A percentile compares a stretch with the other conserved stretches of the same genome.
phyloP scores from a whole-genome alignment of 2,113 vertebrate genomes.

The Channa argus region DNA sequence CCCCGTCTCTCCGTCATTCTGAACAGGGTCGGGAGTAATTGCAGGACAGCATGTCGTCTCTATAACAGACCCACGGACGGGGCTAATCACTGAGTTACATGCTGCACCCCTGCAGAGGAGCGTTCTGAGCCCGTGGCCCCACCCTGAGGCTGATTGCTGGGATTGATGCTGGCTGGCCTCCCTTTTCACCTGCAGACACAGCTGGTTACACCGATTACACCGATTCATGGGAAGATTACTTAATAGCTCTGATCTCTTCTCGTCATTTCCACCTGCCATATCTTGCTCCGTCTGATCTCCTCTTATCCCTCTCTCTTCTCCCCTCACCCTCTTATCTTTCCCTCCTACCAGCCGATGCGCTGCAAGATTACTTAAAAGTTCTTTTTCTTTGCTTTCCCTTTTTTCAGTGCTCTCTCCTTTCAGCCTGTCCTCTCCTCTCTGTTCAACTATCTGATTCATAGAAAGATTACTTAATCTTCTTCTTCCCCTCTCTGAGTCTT shows the following conservation, averaged over 20 bases:
- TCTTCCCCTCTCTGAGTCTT: slow-evolving; percentile 38
- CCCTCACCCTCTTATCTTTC: slow-evolving; percentile 53
- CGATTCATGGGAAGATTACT: slow-evolving; percentile 75
- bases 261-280: slow-evolving; percentile 65
- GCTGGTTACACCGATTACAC: slow-evolving; percentile 78
- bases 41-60: slow-evolving; percentile 65
- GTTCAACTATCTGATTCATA: slow-evolving; percentile 51
- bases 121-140: slow-evolving; percentile 71
- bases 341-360: slow-evolving; percentile 55
- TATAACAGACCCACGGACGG: slow-evolving; percentile 49
- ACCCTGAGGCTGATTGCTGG: slow-evolving; percentile 74
- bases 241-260: slow-evolving; percentile 73
- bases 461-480: slow-evolving; percentile 35
- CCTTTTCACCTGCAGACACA: slow-evolving; percentile 76
- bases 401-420: slow-evolving; percentile 46
- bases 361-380: slow-evolving; percentile 62
- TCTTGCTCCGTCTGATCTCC: slow-evolving; percentile 61
- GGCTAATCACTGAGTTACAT: slow-evolving; percentile 73
- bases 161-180: slow-evolving; percentile 69
- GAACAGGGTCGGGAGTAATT: slow-evolving; percentile 61
- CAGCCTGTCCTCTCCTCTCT: slow-evolving; percentile 45
- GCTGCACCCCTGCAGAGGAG: slow-evolving; percentile 64
- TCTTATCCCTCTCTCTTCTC: slow-evolving; percentile 52
- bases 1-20: slow-evolving; percentile 26
- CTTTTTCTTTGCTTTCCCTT: slow-evolving; percentile 59